phyloP scores from a whole-genome alignment of 2,888 invertebrate genomes.

The Aphodius sticticus region DNA sequence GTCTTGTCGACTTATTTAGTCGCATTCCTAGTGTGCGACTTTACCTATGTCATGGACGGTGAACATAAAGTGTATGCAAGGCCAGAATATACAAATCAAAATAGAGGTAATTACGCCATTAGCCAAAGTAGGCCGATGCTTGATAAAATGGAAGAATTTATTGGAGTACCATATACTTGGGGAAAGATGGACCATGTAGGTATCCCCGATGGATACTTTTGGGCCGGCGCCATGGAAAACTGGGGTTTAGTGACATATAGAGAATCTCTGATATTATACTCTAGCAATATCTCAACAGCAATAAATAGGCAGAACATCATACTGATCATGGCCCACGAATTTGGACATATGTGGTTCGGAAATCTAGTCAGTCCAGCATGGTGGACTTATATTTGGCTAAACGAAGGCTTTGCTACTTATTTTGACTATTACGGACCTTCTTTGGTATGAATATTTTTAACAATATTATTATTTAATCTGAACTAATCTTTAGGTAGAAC shows the following conservation, averaged over 20 bases:
- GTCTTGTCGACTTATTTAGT: conserved; percentile 81
- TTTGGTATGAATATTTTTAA: conserved; percentile 29
- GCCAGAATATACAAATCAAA: conserved; percentile 48
- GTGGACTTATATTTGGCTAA: conserved; percentile 73
- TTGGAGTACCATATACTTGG: conserved; percentile 62
- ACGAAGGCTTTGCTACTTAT: conserved; percentile 74
- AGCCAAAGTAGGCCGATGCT: conserved; percentile 60
- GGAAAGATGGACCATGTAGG: conserved; percentile 82
- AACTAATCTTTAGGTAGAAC: conserved; percentile 29
- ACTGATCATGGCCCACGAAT: conserved; percentile 68
- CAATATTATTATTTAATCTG: neutral
- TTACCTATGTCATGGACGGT: conserved; percentile 44
- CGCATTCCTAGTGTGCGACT: conserved; percentile 77
- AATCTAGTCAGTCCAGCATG: conserved; percentile 70
- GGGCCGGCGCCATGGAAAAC: conserved; percentile 91
- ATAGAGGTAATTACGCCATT: conserved; percentile 58
- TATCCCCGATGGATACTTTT: conserved; percentile 75
- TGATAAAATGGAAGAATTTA: conserved; percentile 64
- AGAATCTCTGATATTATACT: conserved; percentile 29
- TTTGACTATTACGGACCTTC: conserved; percentile 61
- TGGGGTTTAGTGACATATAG: conserved; percentile 87
- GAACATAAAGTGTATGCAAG: conserved; percentile 48
- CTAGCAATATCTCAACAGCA: neutral
- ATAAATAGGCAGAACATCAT: conserved; percentile 49
- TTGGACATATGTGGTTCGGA: conserved; percentile 78